Evolutionary conservation across 2,797 vertebrate genomes (phyloP).

Genomic region (Lutjanus argentimaculatus): DNA sequence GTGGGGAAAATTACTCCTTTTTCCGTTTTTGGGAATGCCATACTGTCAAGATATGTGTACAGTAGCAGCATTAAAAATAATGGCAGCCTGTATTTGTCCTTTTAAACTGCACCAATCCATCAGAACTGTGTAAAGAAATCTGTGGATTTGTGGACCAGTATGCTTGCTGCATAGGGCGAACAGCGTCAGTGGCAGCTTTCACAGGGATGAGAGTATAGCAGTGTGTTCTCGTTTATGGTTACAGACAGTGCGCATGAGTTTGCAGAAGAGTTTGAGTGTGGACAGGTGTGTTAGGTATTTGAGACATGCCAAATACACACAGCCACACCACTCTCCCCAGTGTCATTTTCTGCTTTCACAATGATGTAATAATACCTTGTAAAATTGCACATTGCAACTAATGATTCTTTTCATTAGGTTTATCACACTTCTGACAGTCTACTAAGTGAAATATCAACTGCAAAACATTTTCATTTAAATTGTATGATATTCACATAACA

Average conservation of each 20-base stretch:
- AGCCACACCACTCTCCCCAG: not conserved
- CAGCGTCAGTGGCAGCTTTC: not conserved
- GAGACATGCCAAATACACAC: not conserved
- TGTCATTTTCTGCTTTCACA: not conserved
- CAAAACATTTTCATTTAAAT: slow-evolving; percentile 4
- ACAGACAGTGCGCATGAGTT: not conserved
- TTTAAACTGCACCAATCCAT: not conserved
- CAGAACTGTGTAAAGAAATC: too few species aligned
- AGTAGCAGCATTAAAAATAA: not conserved
- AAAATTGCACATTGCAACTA: not conserved
- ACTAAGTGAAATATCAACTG: not conserved
- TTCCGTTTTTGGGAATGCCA: not conserved
- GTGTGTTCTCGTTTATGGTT: not conserved
- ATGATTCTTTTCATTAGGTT: not conserved
- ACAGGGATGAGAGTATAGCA: not conserved
- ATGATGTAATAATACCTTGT: not conserved
- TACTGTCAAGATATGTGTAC: not conserved
- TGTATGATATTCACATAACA: slow-evolving; percentile 14
- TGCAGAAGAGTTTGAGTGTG: not conserved
- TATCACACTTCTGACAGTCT: too few species aligned
- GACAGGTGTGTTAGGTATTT: not conserved
- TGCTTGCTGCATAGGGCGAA: too few species aligned
- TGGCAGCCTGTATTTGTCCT: not conserved
- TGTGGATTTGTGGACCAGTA: too few species aligned
- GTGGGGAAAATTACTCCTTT: too few species aligned